phyloP scores from a whole-genome alignment of 2,113 vertebrate species.

The Leptodactylus fuscus region DNA sequence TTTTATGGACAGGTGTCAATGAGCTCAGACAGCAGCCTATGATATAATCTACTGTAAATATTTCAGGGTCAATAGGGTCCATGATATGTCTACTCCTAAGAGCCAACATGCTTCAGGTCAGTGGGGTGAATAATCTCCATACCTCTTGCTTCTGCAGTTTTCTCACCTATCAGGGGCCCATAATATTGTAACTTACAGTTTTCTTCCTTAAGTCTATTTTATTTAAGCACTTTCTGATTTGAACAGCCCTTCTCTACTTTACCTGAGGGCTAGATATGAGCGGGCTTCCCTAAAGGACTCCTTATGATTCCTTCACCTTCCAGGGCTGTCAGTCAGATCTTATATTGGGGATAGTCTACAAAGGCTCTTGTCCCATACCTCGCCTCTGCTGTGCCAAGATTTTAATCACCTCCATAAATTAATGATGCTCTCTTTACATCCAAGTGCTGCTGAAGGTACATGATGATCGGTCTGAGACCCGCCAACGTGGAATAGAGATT shows the following conservation, averaged over 20 bases:
- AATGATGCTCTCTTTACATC: constrained; percentile 6
- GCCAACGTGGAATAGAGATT: constrained; percentile 2
- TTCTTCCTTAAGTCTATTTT: not conserved
- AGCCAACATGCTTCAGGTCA: not conserved
- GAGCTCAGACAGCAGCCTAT: not conserved
- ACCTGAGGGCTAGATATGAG: constrained; percentile 16
- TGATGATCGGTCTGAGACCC: constrained; percentile 17
- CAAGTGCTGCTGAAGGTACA: not conserved
- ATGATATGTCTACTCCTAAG: not conserved
- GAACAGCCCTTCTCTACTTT: not conserved
- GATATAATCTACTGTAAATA: not conserved
- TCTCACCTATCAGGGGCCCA: not conserved
- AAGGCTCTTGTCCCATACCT: not conserved
- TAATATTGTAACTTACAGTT: not conserved
- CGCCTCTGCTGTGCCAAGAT: not conserved
- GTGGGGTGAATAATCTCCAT: not conserved
- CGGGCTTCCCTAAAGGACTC: not conserved
- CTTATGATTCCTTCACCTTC: not conserved
- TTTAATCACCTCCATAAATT: constrained; percentile 17
- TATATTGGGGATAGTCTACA: not conserved
- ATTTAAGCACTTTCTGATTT: constrained; percentile 3
- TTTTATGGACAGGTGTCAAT: not conserved
- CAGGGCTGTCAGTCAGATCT: constrained; percentile 31
- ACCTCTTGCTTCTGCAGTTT: no score
- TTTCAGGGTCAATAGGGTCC: not conserved